Conservation (phyloP, 2,888 invertebrate species). For the Spialia ferax region DNA sequence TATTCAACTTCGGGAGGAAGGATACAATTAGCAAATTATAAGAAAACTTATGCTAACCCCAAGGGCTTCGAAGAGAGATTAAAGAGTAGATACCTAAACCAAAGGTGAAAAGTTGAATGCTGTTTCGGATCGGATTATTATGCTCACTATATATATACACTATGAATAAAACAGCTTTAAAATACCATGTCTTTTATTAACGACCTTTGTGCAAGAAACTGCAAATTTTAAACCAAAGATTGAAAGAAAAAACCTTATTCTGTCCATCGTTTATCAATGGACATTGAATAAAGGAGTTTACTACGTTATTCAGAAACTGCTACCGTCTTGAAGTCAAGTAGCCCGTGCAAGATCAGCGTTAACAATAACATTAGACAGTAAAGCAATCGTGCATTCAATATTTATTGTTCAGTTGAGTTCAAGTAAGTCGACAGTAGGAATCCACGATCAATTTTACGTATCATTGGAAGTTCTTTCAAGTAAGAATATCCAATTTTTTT, state of each 20-base stretch:
- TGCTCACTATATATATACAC: too few relatives aligned
- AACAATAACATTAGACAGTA: slow-evolving; percentile 63
- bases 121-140: too few relatives aligned
- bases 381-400: slow-evolving; percentile 52
- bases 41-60: too few relatives aligned
- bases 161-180: too few relatives aligned
- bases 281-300: slow-evolving; percentile 11
- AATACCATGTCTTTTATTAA: background rate
- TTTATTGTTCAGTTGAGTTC: slow-evolving; percentile 46
- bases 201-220: background rate
- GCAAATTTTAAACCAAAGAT: background rate
- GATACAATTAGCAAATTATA: too few relatives aligned
- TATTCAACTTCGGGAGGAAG: too few relatives aligned
- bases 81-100: too few relatives aligned
- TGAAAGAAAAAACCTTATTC: background rate
- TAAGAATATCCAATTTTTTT: slow-evolving; percentile 80
- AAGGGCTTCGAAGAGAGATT: too few relatives aligned
- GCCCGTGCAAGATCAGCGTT: slow-evolving; percentile 62
- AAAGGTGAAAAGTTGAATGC: too few relatives aligned
- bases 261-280: slow-evolving; percentile 12
- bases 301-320: slow-evolving; percentile 18
- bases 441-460: slow-evolving; percentile 78
- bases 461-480: slow-evolving; percentile 76
- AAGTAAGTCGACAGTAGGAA: slow-evolving; percentile 54
- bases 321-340: slow-evolving; percentile 57